phyloP scores from a whole-genome alignment of 35 echinoderm and acorn worm genomes.

The Lytechinus pictus region DNA sequence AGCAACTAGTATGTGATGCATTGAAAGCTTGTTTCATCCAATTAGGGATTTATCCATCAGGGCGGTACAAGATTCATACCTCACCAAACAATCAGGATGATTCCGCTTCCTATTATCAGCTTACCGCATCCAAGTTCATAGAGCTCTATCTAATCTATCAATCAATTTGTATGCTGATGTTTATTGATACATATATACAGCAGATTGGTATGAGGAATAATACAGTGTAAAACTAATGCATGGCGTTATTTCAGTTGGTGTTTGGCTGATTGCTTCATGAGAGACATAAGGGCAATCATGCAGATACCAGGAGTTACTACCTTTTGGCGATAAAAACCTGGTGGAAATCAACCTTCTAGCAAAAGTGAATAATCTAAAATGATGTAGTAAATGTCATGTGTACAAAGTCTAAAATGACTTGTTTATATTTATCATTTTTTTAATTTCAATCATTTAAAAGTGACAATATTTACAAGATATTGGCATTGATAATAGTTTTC shows the following conservation, averaged over 20 bases:
- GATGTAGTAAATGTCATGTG: background rate
- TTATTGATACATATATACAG: background rate
- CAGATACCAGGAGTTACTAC: background rate
- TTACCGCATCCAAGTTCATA: background rate
- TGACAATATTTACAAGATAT: too few species aligned
- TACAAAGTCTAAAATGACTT: background rate
- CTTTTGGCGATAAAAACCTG: background rate
- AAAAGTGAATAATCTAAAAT: too few species aligned
- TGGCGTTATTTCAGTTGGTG: background rate
- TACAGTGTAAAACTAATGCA: background rate
- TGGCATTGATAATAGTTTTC: too few species aligned
- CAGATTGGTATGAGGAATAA: background rate
- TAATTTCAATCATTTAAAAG: background rate
- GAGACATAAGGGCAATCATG: background rate
- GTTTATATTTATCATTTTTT: background rate
- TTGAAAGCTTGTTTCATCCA: constrained; percentile 11
- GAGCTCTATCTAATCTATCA: background rate
- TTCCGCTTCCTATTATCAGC: background rate
- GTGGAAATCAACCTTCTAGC: too few species aligned
- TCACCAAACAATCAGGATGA: background rate
- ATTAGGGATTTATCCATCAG: background rate
- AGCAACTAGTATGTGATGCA: background rate
- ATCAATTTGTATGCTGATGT: background rate
- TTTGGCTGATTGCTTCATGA: background rate
- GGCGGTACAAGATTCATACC: background rate